A percentile compares a stretch with the other conserved stretches of the same genome.
These are phyloP conservation scores for Cinara cedri DNA, from an alignment of 2,888 invertebrate genomes.

Conservation along the genomic window DNA sequence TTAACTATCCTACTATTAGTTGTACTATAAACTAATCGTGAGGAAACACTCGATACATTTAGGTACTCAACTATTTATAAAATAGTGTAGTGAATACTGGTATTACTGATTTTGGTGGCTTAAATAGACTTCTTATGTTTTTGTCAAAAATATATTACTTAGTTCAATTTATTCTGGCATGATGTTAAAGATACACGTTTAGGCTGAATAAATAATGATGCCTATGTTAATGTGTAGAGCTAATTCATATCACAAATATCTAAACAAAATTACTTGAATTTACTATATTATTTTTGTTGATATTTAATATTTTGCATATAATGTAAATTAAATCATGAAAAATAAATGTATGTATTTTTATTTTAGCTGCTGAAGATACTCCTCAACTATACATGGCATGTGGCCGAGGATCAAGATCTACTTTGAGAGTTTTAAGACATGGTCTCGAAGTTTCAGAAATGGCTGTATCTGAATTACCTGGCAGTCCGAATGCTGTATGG, in stretches of 20 bases:
- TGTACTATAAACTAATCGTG: conserved; percentile 11
- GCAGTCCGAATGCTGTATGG: conserved; percentile 99
- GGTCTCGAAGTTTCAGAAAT: conserved; percentile 99
- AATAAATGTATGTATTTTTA: too few species aligned
- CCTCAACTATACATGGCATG: conserved; percentile 97
- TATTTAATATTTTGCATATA: too few species aligned
- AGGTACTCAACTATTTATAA: neutral
- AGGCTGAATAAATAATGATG: conserved; percentile 20
- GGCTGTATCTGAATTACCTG: conserved; percentile 99
- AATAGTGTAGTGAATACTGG: too few species aligned
- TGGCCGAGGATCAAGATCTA: conserved; percentile 93
- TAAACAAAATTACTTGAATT: too few species aligned
- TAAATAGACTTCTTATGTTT: neutral
- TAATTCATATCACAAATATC: conserved; percentile 4
- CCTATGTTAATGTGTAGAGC: conserved; percentile 42
- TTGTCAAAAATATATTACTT: too few species aligned
- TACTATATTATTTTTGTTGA: neutral
- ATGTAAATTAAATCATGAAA: too few species aligned
- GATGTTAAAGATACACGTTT: conserved; percentile 34
- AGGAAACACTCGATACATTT: conserved; percentile 54
- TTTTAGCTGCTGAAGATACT: conserved; percentile 91
- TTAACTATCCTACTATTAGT: conserved; percentile 40
- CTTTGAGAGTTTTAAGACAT: conserved; percentile 90
- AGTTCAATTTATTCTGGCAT: neutral
- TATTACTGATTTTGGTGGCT: too few species aligned